phyloP scores from a whole-genome alignment of 2,888 invertebrate genomes.

The Drosophila borborema region DNA sequence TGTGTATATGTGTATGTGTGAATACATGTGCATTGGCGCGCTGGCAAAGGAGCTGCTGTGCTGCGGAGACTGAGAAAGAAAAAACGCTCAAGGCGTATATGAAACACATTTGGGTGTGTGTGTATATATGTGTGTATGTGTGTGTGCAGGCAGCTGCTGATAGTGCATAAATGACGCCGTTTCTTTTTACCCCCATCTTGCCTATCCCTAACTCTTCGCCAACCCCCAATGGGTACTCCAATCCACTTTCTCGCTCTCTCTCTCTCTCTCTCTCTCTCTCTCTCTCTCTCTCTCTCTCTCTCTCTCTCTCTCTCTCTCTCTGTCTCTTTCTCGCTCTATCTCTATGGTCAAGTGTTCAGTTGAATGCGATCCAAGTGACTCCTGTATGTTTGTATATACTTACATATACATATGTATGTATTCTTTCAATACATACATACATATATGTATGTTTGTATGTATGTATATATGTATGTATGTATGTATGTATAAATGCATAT shows the following conservation, averaged over 20 bases:
- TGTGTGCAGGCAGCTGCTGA: slow-evolving; percentile 29
- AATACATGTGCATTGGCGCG: not conserved
- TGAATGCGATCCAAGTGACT: slow-evolving; percentile 14
- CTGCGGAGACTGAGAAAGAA: slow-evolving; percentile 1
- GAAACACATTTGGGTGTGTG: not conserved
- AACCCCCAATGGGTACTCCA: not conserved
- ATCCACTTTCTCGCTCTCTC: not conserved
- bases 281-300: too few relatives aligned
- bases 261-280: not conserved
- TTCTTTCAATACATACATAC: not conserved
- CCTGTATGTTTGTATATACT: not conserved
- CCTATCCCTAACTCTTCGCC: not conserved
- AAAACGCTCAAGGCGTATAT: slow-evolving; percentile 10
- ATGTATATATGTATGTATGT: not conserved
- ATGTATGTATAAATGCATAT: not conserved
- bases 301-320: not conserved
- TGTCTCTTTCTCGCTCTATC: not conserved
- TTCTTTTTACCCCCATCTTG: slow-evolving; percentile 4
- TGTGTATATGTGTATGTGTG: not conserved
- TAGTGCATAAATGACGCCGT: slow-evolving; percentile 28
- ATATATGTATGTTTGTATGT: not conserved
- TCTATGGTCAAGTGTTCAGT: slow-evolving; percentile 17
- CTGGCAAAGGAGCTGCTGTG: slow-evolving; percentile 11
- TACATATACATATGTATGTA: not conserved
- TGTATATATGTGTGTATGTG: slow-evolving; percentile 4